These are phyloP conservation scores for Cardiocondyla obscurior DNA, from an alignment of 1,140 invertebrate species.

Conservation along the genomic window DNA sequence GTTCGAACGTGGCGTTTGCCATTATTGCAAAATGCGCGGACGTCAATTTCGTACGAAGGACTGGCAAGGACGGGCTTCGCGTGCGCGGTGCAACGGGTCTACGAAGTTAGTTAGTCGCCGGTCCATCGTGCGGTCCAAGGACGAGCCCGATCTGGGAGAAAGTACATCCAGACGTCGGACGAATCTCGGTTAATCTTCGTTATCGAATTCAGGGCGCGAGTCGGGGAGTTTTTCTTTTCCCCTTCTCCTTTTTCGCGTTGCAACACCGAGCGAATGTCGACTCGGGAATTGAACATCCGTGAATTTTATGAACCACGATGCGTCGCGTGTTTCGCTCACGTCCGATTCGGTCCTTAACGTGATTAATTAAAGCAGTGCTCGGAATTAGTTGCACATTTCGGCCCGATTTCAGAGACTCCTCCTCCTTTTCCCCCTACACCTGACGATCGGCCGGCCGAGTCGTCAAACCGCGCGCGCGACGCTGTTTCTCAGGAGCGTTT, in stretches of 20 bases:
- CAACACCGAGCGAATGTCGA: background rate
- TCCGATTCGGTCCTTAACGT: background rate
- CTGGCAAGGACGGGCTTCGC: conserved; percentile 47
- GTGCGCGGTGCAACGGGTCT: conserved; percentile 27
- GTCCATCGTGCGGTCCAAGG: conserved; percentile 48
- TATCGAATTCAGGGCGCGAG: conserved; percentile 57
- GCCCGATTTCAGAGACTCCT: too few species aligned
- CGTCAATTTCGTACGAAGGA: conserved; percentile 9
- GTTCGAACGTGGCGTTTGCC: background rate
- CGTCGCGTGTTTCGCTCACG: background rate
- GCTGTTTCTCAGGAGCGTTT: too few species aligned
- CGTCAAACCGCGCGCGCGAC: too few species aligned
- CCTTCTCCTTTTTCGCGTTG: background rate
- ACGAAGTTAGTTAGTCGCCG: conserved; percentile 29
- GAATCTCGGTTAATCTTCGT: conserved; percentile 53
- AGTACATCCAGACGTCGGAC: conserved; percentile 50
- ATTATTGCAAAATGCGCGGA: conserved; percentile 1
- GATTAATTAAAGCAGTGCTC: background rate
- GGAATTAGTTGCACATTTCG: too few species aligned
- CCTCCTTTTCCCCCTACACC: too few species aligned
- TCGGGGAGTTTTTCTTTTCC: background rate
- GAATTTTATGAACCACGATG: background rate
- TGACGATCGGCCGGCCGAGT: too few species aligned
- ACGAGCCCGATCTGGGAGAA: conserved; percentile 60
- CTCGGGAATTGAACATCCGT: background rate